Evolutionary conservation across 2,888 invertebrate genomes (phyloP).

Genomic region (Dynastes grantii): DNA sequence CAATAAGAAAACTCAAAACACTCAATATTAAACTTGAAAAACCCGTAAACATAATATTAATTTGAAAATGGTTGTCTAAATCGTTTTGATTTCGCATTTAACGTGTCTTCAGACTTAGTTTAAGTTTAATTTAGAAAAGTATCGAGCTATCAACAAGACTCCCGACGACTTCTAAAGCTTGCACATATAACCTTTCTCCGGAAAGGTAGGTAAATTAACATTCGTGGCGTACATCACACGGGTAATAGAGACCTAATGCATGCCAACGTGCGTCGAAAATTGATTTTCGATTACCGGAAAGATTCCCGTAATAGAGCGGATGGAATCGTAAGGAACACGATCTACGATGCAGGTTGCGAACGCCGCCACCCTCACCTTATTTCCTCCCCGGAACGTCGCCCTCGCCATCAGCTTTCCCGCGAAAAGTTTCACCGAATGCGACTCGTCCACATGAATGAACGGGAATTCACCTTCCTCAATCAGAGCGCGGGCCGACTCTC

Average conservation of each 20-base stretch:
- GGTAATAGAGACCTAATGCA: slow-evolving; percentile 55
- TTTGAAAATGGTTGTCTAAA: too few species aligned
- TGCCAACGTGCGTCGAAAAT: slow-evolving; percentile 52
- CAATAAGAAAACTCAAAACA: too few species aligned
- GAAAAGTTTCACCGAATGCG: not conserved
- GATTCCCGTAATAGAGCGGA: slow-evolving; percentile 56
- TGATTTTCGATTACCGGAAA: slow-evolving; percentile 62
- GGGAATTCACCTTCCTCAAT: slow-evolving; percentile 59
- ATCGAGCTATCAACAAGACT: too few species aligned
- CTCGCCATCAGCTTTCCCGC: slow-evolving; percentile 48
- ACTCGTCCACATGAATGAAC: slow-evolving; percentile 51
- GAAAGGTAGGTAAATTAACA: slow-evolving; percentile 38
- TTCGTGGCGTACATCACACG: slow-evolving; percentile 52
- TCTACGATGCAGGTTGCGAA: slow-evolving; percentile 54
- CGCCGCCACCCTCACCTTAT: slow-evolving; percentile 52
- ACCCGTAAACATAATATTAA: too few species aligned
- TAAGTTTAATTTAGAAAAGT: too few species aligned
- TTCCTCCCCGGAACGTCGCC: slow-evolving; percentile 49
- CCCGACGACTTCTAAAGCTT: too few species aligned
- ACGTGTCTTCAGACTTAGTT: too few species aligned
- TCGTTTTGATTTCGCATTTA: too few species aligned
- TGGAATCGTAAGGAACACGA: slow-evolving; percentile 45
- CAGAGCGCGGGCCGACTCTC: slow-evolving; percentile 38
- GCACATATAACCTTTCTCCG: too few species aligned
- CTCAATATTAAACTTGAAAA: too few species aligned